Evolutionary conservation across 2,113 vertebrate species (phyloP).

Genomic region (Antennarius striatus): DNA sequence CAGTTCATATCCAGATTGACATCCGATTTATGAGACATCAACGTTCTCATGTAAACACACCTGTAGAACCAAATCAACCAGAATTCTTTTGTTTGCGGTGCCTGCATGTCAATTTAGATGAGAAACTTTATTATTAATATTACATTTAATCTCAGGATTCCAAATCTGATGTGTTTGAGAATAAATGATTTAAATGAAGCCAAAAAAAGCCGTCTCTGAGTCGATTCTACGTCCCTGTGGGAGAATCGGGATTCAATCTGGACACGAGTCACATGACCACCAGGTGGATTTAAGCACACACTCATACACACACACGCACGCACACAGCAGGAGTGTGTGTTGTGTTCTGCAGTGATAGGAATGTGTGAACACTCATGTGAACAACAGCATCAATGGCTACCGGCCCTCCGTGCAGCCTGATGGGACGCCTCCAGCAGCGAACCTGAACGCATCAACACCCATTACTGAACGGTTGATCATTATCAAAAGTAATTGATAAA

Average conservation of each 20-base stretch:
- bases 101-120: no score
- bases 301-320: slow-evolving; percentile 25
- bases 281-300: slow-evolving; percentile 28
- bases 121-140: no score
- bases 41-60: no score
- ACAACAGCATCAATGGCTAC: slow-evolving; percentile 76
- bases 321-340: slow-evolving; percentile 33
- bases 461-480: background rate
- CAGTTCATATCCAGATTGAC: no score
- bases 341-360: slow-evolving; percentile 60
- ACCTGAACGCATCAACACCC: slow-evolving; percentile 38
- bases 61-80: no score
- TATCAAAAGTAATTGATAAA: background rate
- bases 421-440: background rate
- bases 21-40: no score
- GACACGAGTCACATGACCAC: slow-evolving; percentile 32
- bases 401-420: slow-evolving; percentile 52
- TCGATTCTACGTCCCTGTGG: no score
- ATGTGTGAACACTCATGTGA: slow-evolving; percentile 72
- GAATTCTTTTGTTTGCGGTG: background rate
- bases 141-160: no score
- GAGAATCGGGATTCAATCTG: no score
- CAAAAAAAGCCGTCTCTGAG: no score
- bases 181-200: no score
- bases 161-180: no score